These are phyloP conservation scores for Cryptoprocta ferox DNA, from an alignment of 2,797 vertebrate genomes.

Conservation along the genomic window DNA sequence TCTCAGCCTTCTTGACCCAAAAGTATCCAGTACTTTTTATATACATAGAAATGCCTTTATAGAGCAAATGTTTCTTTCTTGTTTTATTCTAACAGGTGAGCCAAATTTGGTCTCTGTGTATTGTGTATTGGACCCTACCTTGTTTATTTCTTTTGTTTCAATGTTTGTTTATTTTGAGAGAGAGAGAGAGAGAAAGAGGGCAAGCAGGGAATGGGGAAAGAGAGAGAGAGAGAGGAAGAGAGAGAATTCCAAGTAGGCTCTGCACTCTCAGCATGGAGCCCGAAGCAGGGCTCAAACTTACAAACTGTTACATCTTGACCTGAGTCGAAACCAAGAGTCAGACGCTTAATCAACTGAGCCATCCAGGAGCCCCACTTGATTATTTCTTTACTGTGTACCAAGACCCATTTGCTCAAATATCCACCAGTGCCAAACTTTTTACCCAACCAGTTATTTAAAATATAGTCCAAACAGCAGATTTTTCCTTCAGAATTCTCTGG, in stretches of 20 bases:
- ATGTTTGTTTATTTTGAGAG: too few species aligned
- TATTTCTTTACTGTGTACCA: not conserved
- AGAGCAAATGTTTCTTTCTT: not conserved
- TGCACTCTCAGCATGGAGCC: too few species aligned
- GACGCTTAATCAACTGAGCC: too few species aligned
- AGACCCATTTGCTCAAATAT: not conserved
- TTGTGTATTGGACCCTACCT: not conserved
- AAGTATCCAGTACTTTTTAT: not conserved
- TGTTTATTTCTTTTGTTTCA: not conserved
- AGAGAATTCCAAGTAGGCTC: too few species aligned
- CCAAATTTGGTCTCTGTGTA: not conserved
- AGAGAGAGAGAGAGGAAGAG: too few species aligned
- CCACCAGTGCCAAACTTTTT: not conserved
- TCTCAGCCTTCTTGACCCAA: not conserved
- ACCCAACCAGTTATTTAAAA: not conserved
- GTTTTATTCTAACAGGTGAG: not conserved
- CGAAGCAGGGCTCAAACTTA: too few species aligned
- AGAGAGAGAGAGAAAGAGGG: too few species aligned
- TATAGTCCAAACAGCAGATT: not conserved
- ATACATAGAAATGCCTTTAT: not conserved
- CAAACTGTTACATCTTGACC: too few species aligned
- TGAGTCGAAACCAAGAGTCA: too few species aligned
- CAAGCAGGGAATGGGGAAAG: too few species aligned
- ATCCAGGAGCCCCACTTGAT: too few species aligned
- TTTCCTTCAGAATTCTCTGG: not conserved